Conservation (phyloP, 2,888 invertebrate genomes). For the Sclerodermus sp. region DNA sequence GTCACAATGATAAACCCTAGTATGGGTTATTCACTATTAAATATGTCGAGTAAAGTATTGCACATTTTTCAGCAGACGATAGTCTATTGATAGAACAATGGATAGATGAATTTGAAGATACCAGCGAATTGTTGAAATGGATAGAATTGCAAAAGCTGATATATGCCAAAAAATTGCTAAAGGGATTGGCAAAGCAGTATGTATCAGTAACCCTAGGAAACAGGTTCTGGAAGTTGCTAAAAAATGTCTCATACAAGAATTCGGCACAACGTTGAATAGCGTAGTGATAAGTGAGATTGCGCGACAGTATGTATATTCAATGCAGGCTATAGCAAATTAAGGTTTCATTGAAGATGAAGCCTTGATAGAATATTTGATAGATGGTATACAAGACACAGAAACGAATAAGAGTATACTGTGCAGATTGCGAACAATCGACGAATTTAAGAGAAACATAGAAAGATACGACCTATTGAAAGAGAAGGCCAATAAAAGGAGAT, state of each 20-base stretch:
- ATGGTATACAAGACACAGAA: slow-evolving; percentile 21
- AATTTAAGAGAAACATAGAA: slow-evolving; percentile 19
- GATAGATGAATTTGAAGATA: slow-evolving; percentile 25
- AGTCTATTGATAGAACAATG: slow-evolving; percentile 11
- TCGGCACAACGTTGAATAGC: slow-evolving; percentile 19
- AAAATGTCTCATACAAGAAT: slow-evolving; percentile 16
- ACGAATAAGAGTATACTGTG: slow-evolving; percentile 19
- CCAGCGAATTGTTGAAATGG: slow-evolving; percentile 20
- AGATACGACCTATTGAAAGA: slow-evolving; percentile 17
- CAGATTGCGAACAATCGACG: slow-evolving; percentile 2
- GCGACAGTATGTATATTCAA: slow-evolving; percentile 22
- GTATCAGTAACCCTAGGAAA: slow-evolving; percentile 13
- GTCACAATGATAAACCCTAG: too few relatives aligned
- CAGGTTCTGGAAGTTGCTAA: slow-evolving; percentile 16
- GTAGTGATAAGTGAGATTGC: slow-evolving; percentile 16
- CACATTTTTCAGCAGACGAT: slow-evolving; percentile 20
- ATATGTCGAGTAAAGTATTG: slow-evolving; percentile 19
- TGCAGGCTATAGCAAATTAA: slow-evolving; percentile 23
- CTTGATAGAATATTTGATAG: slow-evolving; percentile 22
- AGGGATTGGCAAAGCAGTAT: slow-evolving; percentile 21
- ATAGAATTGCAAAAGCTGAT: slow-evolving; percentile 20
- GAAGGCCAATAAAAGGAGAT: slow-evolving; percentile 2
- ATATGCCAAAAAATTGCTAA: slow-evolving; percentile 20
- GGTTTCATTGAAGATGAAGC: slow-evolving; percentile 23
- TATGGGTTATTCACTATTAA: slow-evolving; percentile 15